Percentiles rank a stretch among this genome's conserved stretches.
Conservation (phyloP, 2,113 vertebrate genomes). For the Pachycephala philippinensis region DNA sequence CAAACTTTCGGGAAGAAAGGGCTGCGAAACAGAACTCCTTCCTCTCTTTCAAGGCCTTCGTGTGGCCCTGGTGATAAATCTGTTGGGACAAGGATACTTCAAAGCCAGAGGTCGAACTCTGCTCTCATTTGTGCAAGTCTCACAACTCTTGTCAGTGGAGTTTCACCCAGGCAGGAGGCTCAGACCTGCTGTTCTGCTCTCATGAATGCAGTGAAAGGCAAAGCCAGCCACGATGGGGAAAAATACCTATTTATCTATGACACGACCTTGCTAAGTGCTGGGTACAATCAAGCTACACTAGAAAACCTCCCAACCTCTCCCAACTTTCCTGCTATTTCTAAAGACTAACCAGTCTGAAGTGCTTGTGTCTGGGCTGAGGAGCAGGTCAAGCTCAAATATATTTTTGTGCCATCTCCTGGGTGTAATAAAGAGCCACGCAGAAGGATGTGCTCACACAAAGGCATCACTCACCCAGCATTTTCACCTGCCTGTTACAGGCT, state of each 20-base stretch:
- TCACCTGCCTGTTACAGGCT: not conserved
- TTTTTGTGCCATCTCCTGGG: not conserved
- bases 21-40: not conserved
- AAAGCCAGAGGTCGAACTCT: constrained; percentile 11
- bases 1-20: constrained; percentile 7
- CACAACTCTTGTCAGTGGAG: not conserved
- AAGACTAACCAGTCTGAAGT: not conserved
- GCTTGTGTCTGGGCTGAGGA: not conserved
- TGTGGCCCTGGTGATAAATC: constrained; percentile 18
- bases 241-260: not conserved
- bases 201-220: not conserved
- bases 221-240: not conserved
- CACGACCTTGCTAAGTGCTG: not conserved
- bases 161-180: not conserved
- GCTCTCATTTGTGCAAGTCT: not conserved
- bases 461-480: not conserved
- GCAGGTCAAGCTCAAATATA: not conserved
- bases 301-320: not conserved
- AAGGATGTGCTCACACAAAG: not conserved
- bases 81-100: constrained; percentile 34
- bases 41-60: constrained; percentile 18
- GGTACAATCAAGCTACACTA: not conserved
- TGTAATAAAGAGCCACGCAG: rapidly evolving
- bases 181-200: not conserved
- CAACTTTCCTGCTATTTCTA: not conserved